Evolutionary conservation across 2,888 invertebrate genomes (phyloP).

Genomic region (Chymomyza caudatula): DNA sequence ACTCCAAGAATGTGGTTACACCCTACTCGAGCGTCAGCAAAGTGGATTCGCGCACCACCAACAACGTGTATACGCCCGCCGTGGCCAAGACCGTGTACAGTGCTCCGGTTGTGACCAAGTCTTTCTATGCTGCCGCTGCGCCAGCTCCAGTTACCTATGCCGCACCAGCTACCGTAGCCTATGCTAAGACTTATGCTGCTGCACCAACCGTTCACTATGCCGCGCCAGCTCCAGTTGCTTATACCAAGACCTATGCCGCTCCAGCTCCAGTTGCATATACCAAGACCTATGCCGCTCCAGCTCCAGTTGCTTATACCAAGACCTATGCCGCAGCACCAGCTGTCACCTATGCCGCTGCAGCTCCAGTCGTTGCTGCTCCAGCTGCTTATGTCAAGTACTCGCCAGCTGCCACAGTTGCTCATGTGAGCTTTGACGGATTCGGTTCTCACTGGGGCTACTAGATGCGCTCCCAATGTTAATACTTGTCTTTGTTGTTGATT

Average conservation of each 20-base stretch:
- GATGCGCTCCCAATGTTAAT: slow-evolving; percentile 44
- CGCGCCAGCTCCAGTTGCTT: slow-evolving; percentile 65
- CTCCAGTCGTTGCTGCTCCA: slow-evolving; percentile 61
- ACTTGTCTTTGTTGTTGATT: slow-evolving; percentile 60
- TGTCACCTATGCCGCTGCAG: slow-evolving; percentile 53
- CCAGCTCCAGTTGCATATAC: slow-evolving; percentile 25
- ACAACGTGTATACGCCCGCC: slow-evolving; percentile 79
- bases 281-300: slow-evolving; percentile 32
- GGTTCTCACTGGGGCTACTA: slow-evolving; percentile 84
- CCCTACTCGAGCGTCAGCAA: slow-evolving; percentile 82
- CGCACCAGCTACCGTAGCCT: slow-evolving; percentile 61
- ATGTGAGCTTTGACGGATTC: slow-evolving; percentile 82
- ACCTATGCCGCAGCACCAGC: slow-evolving; percentile 41
- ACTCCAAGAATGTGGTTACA: slow-evolving; percentile 81
- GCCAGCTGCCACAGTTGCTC: slow-evolving; percentile 78
- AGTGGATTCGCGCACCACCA: slow-evolving; percentile 80
- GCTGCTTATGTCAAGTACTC: slow-evolving; percentile 57
- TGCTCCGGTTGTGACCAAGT: slow-evolving; percentile 52
- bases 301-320: slow-evolving; percentile 49
- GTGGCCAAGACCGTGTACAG: slow-evolving; percentile 68
- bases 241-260: slow-evolving; percentile 63
- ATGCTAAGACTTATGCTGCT: slow-evolving; percentile 63
- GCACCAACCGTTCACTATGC: slow-evolving; percentile 45
- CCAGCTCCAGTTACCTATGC: slow-evolving; percentile 45
- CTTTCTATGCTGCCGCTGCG: slow-evolving; percentile 51